phyloP scores from a whole-genome alignment of 2,113 vertebrate species.

The Camelus bactrianus region DNA sequence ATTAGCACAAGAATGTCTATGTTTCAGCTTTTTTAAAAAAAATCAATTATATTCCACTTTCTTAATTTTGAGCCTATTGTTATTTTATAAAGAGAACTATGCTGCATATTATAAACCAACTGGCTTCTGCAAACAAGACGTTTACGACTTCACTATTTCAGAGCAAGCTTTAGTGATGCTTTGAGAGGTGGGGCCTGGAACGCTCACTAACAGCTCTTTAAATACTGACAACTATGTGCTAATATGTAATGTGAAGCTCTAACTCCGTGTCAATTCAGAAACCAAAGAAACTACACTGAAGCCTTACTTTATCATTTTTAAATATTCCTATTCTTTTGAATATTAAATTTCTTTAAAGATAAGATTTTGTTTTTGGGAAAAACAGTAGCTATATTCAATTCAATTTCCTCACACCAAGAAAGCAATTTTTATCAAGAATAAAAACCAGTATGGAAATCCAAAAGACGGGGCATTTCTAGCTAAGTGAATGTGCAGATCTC shows the following conservation, averaged over 20 bases:
- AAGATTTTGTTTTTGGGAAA: background rate
- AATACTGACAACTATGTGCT: background rate
- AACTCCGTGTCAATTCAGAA: background rate
- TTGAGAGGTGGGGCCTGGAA: background rate
- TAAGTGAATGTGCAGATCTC: background rate
- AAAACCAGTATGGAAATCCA: background rate
- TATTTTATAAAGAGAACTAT: background rate
- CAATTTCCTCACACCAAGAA: background rate
- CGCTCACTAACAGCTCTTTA: background rate
- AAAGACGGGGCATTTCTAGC: background rate
- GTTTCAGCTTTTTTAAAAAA: background rate
- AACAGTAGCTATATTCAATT: background rate
- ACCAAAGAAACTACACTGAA: background rate
- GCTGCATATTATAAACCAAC: background rate
- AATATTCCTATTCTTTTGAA: background rate
- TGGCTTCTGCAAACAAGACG: background rate
- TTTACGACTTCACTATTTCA: background rate
- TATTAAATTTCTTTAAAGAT: background rate
- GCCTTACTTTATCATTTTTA: background rate
- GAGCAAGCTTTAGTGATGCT: background rate
- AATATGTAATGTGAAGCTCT: background rate
- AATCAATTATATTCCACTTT: background rate
- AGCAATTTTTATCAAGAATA: background rate
- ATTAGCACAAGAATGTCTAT: background rate
- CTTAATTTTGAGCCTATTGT: background rate